Conservation (phyloP, 1,140 invertebrate species). For the Heliothis subflexa region DNA sequence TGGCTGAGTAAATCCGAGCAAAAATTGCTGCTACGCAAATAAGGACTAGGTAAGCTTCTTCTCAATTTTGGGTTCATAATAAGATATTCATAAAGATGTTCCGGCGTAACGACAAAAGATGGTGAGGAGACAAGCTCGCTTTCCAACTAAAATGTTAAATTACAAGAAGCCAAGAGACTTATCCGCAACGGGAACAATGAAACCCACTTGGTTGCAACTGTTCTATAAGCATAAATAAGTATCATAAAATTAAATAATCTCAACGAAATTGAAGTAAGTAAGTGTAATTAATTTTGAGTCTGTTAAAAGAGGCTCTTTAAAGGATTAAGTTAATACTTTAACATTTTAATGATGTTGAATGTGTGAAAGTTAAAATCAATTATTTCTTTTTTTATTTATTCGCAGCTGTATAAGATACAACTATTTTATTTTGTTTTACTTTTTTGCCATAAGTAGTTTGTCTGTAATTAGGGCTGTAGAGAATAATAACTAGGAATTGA, state of each 20-base stretch:
- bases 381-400: not conserved
- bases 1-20: conserved; percentile 76
- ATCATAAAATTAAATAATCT: conserved; percentile 31
- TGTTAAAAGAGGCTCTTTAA: conserved; percentile 12
- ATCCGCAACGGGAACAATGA: conserved; percentile 56
- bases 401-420: too few relatives aligned
- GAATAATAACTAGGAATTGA: too few relatives aligned
- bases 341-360: not conserved
- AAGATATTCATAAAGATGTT: conserved; percentile 84
- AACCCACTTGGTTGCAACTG: conserved; percentile 41
- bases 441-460: too few relatives aligned
- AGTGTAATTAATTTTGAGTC: conserved; percentile 21
- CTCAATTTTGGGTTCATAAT: conserved; percentile 82
- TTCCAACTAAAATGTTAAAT: conserved; percentile 75
- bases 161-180: conserved; percentile 60
- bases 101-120: conserved; percentile 68
- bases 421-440: too few relatives aligned
- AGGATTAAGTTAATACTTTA: conserved; percentile 4
- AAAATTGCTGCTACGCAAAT: conserved; percentile 81
- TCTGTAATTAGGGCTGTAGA: too few relatives aligned
- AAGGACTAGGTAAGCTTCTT: conserved; percentile 79
- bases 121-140: conserved; percentile 59
- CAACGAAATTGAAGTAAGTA: conserved; percentile 17
- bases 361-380: not conserved
- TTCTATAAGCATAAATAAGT: conserved; percentile 31